Conservation (phyloP, 2,888 invertebrate species). For the Seladonia tumulorum region DNA sequence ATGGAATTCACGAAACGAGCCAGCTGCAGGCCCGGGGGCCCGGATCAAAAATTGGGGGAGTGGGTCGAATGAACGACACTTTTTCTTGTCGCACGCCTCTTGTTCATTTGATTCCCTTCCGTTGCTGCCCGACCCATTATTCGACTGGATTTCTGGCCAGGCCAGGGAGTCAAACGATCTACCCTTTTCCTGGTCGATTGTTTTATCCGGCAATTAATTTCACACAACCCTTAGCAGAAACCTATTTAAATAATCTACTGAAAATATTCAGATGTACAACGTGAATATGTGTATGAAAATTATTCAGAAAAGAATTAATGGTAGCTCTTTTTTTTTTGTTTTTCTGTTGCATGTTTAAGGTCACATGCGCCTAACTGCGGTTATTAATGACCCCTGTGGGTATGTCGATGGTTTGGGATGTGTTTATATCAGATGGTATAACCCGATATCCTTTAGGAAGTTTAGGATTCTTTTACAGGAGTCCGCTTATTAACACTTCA, state of each 20-base stretch:
- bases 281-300: too few species aligned
- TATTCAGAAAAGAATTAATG: too few species aligned
- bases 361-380: too few species aligned
- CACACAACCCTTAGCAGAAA: background rate
- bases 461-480: too few species aligned
- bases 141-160: constrained; percentile 42
- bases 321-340: too few species aligned
- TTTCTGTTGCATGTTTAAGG: too few species aligned
- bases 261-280: background rate
- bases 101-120: constrained; percentile 48
- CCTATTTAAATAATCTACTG: background rate
- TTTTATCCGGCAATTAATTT: background rate
- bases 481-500: too few species aligned
- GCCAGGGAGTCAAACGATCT: constrained; percentile 17
- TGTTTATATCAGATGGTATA: too few species aligned
- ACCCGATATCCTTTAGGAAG: too few species aligned
- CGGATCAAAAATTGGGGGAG: constrained; percentile 58
- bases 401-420: too few species aligned
- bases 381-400: too few species aligned
- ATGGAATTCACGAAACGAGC: constrained; percentile 78
- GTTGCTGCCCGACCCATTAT: constrained; percentile 57
- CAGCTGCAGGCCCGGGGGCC: constrained; percentile 72
- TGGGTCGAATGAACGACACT: constrained; percentile 59
- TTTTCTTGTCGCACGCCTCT: constrained; percentile 63
- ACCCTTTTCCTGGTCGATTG: constrained; percentile 22